phyloP scores from a whole-genome alignment of 2,888 invertebrate genomes.

The Plusia festucae region DNA sequence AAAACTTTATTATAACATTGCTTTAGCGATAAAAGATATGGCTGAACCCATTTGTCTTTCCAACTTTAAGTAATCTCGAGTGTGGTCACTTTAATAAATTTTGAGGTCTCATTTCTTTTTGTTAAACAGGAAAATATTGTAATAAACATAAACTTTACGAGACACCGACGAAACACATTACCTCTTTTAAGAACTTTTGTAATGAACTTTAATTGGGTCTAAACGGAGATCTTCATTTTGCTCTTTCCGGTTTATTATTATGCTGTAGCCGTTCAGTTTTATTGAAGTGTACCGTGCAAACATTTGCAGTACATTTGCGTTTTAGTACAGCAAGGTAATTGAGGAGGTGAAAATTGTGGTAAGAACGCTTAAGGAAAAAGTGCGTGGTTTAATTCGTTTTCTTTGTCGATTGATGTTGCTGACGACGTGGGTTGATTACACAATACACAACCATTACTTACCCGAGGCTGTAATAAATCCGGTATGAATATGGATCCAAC shows the following conservation, averaged over 20 bases:
- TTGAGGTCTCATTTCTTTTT: conserved; percentile 12
- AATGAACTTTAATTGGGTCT: conserved; percentile 46
- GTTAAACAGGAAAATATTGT: conserved; percentile 16
- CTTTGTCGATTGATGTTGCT: not conserved
- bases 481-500: not conserved
- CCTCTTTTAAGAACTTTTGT: conserved; percentile 35
- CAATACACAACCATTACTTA: conserved; percentile 1
- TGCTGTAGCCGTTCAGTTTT: conserved; percentile 42
- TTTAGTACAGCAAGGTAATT: conserved; percentile 7
- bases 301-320: conserved; percentile 17
- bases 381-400: not conserved
- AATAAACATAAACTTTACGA: conserved; percentile 24
- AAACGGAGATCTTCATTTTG: conserved; percentile 37
- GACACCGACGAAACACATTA: conserved; percentile 24
- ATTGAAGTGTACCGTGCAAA: conserved; percentile 33
- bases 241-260: conserved; percentile 24
- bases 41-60: conserved; percentile 43
- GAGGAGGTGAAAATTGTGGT: conserved; percentile 4
- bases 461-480: not conserved
- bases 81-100: conserved; percentile 29
- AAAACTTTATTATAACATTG: conserved; percentile 48
- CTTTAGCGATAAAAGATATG: conserved; percentile 49
- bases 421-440: conserved; percentile 1
- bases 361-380: not conserved
- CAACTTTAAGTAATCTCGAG: conserved; percentile 39